A percentile compares a stretch with the other conserved stretches of the same genome.
phyloP scores from a whole-genome alignment of 2,113 vertebrate species.

The Zosterops japonicus region DNA sequence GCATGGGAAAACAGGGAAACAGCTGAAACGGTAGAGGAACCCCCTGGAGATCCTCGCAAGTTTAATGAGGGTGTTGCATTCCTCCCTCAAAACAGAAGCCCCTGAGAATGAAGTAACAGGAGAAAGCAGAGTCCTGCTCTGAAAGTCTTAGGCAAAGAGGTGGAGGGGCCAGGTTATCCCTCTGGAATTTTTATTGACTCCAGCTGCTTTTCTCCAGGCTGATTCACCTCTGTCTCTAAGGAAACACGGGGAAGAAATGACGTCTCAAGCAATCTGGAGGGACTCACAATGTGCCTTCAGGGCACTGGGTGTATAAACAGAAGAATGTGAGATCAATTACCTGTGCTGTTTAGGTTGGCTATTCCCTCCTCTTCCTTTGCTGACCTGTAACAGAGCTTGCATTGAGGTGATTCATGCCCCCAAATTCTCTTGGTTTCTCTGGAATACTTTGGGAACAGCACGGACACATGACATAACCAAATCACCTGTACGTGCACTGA shows the following conservation, averaged over 20 bases:
- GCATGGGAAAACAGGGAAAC: background rate
- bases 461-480: background rate
- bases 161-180: constrained; percentile 40
- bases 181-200: constrained; percentile 46
- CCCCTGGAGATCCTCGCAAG: background rate
- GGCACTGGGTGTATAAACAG: background rate
- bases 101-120: background rate
- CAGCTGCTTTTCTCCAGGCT: constrained; percentile 49
- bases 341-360: constrained; percentile 8
- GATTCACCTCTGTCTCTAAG: constrained; percentile 11
- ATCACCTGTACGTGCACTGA: fast-evolving
- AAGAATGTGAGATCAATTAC: constrained; percentile 40
- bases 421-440: background rate
- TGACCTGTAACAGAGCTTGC: constrained; percentile 5
- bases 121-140: background rate
- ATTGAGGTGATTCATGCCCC: constrained; percentile 4
- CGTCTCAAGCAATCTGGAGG: background rate
- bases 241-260: background rate
- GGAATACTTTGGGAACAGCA: constrained; percentile 38
- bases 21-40: background rate
- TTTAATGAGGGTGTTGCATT: background rate
- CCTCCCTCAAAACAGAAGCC: background rate
- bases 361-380: constrained; percentile 6
- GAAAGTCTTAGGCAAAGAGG: background rate
- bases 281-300: background rate